Conservation (phyloP, 1,140 invertebrate species). For the Ceratitis capitata region DNA sequence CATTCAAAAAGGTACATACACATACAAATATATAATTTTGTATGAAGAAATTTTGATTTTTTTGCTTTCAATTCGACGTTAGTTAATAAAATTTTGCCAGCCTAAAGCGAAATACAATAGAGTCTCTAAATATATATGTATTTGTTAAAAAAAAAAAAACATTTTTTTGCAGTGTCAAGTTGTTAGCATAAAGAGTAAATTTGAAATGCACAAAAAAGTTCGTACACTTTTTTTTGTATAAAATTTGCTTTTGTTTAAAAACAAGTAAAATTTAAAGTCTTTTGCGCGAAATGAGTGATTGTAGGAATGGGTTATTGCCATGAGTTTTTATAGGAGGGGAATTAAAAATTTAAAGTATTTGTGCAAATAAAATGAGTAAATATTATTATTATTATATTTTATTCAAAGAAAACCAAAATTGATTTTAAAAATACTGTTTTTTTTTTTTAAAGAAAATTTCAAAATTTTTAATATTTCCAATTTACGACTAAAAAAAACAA, state of each 20-base stretch:
- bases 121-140: not conserved
- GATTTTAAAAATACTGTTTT: too few species aligned
- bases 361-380: too few species aligned
- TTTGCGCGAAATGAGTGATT: conserved; percentile 32
- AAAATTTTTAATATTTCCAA: too few species aligned
- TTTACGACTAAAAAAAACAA: too few species aligned
- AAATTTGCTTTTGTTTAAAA: not conserved
- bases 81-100: conserved; percentile 9
- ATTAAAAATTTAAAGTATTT: too few species aligned
- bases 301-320: not conserved
- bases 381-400: too few species aligned
- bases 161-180: conserved; percentile 5
- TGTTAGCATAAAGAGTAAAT: conserved; percentile 25
- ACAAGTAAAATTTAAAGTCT: not conserved
- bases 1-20: not conserved
- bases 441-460: too few species aligned
- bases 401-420: too few species aligned
- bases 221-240: not conserved
- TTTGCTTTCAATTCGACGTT: not conserved
- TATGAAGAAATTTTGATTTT: conserved; percentile 34
- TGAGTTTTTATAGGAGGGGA: too few species aligned
- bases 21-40: not conserved
- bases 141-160: not conserved
- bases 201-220: conserved; percentile 1
- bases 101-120: not conserved